A percentile compares a stretch with the other conserved stretches of the same genome.
Conservation (phyloP, 2,888 invertebrate species). For the Nasonia oneida region DNA sequence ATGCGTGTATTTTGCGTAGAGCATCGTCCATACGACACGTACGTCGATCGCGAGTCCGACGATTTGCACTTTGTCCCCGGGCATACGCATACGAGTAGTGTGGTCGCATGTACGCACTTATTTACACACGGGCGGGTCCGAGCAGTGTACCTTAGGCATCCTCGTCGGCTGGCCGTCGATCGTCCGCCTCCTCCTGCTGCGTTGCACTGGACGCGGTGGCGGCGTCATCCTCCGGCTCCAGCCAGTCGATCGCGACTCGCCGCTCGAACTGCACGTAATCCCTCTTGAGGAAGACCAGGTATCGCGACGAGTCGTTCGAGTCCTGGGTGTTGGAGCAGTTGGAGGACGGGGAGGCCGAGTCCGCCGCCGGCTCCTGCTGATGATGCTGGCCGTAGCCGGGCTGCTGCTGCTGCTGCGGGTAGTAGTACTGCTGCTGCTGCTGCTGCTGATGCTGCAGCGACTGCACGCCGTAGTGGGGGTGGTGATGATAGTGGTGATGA, state of each 20-base stretch:
- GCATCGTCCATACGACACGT: not conserved
- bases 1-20: not conserved
- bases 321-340: not conserved
- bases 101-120: not conserved
- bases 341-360: slow-evolving; percentile 2
- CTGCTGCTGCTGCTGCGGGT: not conserved
- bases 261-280: slow-evolving; percentile 53
- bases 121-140: not conserved
- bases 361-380: slow-evolving; percentile 1
- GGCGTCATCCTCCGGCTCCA: not conserved
- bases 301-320: slow-evolving; percentile 28
- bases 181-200: slow-evolving; percentile 1
- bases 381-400: not conserved
- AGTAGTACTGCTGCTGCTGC: slow-evolving; percentile 64
- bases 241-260: slow-evolving; percentile 20
- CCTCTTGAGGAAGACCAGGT: slow-evolving; percentile 41
- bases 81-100: not conserved
- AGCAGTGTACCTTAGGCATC: not conserved
- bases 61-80: slow-evolving; percentile 60
- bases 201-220: slow-evolving; percentile 1
- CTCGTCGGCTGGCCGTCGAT: not conserved
- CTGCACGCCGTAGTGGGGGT: not conserved
- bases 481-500: not conserved
- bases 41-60: not conserved
- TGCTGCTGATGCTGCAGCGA: not conserved